Conservation (phyloP, 2,888 invertebrate genomes). For the Nematopogon swammerdamellus region DNA sequence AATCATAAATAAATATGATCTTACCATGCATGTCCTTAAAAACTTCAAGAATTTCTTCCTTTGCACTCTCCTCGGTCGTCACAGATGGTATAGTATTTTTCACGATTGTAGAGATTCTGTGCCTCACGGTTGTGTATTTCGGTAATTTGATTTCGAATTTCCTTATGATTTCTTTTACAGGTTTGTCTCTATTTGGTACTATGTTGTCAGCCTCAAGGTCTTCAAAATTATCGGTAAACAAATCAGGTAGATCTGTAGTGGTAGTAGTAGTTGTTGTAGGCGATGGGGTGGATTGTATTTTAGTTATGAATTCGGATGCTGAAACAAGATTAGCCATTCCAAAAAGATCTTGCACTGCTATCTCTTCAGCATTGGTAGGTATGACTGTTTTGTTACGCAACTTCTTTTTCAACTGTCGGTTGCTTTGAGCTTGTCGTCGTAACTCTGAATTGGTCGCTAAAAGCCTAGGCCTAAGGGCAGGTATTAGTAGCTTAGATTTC, state of each 20-base stretch:
- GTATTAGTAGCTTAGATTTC: slow-evolving; percentile 4
- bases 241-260: slow-evolving; percentile 16
- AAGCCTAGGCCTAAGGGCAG: slow-evolving; percentile 8
- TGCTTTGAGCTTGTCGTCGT: slow-evolving; percentile 31
- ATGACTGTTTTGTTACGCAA: slow-evolving; percentile 30
- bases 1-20: slow-evolving; percentile 14
- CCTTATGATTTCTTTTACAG: not conserved
- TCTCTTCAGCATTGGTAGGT: slow-evolving; percentile 34
- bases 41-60: slow-evolving; percentile 65
- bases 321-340: slow-evolving; percentile 35
- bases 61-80: slow-evolving; percentile 43
- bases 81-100: not conserved
- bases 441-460: slow-evolving; percentile 22
- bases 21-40: slow-evolving; percentile 57
- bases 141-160: not conserved
- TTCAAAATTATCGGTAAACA: slow-evolving; percentile 20
- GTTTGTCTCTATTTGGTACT: slow-evolving; percentile 5
- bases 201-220: slow-evolving; percentile 18
- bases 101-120: not conserved
- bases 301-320: slow-evolving; percentile 39
- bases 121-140: not conserved
- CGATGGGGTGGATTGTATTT: slow-evolving; percentile 20
- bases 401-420: slow-evolving; percentile 35
- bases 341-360: slow-evolving; percentile 28
- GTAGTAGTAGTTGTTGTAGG: slow-evolving; percentile 12